Percentiles rank a stretch among this genome's conserved stretches.
These are phyloP conservation scores for Arion vulgaris DNA, from an alignment of 1,140 invertebrate genomes.

Conservation along the genomic window DNA sequence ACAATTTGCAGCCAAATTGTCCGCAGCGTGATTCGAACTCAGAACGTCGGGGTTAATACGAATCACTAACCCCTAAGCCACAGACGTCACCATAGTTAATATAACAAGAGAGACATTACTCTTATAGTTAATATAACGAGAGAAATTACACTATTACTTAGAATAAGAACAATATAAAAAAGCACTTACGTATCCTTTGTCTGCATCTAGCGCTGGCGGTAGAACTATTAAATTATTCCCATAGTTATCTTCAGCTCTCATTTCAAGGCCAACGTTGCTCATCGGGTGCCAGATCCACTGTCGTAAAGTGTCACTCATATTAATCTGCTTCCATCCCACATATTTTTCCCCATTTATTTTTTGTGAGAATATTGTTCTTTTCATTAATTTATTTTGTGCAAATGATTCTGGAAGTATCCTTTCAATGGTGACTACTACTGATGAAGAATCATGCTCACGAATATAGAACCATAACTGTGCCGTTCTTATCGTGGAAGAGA, in stretches of 20 bases:
- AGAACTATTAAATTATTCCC: constrained; percentile 78
- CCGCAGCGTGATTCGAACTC: too few relatives aligned
- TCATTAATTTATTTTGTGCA: neutral
- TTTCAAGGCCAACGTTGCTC: constrained; percentile 71
- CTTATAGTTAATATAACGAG: too few relatives aligned
- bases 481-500: constrained; percentile 28
- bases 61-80: too few relatives aligned
- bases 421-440: neutral
- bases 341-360: constrained; percentile 33
- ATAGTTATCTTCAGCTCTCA: constrained; percentile 86
- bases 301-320: constrained; percentile 81
- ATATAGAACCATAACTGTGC: constrained; percentile 48
- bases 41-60: too few relatives aligned
- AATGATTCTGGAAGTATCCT: neutral
- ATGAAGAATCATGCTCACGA: neutral
- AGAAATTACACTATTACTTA: too few relatives aligned
- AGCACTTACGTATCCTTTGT: constrained; percentile 66
- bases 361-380: constrained; percentile 24
- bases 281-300: constrained; percentile 71
- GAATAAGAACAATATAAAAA: too few relatives aligned
- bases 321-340: constrained; percentile 85
- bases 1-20: too few relatives aligned
- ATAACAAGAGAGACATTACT: too few relatives aligned
- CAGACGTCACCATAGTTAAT: too few relatives aligned
- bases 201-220: constrained; percentile 24